Base-by-base conservation (phyloP, 2,797 vertebrate species). In the Aythya fuligula region DNA sequence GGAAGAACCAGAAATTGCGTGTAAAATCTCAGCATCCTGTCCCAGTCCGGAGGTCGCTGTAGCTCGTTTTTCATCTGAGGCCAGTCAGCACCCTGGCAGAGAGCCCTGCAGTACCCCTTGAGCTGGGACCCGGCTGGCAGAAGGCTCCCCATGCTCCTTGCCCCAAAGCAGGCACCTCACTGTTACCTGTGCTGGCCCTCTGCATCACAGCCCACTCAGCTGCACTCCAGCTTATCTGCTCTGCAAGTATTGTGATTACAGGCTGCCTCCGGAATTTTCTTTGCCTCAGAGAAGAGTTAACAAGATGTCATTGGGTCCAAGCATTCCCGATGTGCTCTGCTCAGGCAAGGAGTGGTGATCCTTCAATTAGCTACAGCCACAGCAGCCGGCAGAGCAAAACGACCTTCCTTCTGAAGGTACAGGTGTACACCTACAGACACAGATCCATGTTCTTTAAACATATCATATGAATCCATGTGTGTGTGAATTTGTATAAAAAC, bases 121-220 rank as follows among this genome's bases (percentile, higher is more conserved):
- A 57, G 41, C 1, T 2, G 34, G 47, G 22, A 39, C 65, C 32
- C 2, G 6, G 27, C 36, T 2, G 2, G 62, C 39, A 8, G 11
- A 15, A 12, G 25, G 30, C n/a, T 20, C 41, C 2, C 8, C 16
- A 2, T 32, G 1, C 32, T 3, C 32, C 39, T 0, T 14, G 0
- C 34, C 53, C 8, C 34, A 17, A 39, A 61, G 6, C 27, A 6
- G 54, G 6, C 8, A 10, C 56, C 27, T 51, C 22, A 1, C 38
- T 14, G 54, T 58, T 41, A 2, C 38, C 36, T 11, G 0, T 2
- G 1, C 2, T 2, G 24, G 25, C 54, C 1, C 65, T 1, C 17
- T 9, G 4, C 38, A 2, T 24, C 64, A 17, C 8, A 62, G 79
- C 38, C 49, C 60, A 1, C 27, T 10, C 3, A 4, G 18, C 58